phyloP scores from a whole-genome alignment of 2,797 vertebrate species.

The Synaphobranchus kaupii region DNA sequence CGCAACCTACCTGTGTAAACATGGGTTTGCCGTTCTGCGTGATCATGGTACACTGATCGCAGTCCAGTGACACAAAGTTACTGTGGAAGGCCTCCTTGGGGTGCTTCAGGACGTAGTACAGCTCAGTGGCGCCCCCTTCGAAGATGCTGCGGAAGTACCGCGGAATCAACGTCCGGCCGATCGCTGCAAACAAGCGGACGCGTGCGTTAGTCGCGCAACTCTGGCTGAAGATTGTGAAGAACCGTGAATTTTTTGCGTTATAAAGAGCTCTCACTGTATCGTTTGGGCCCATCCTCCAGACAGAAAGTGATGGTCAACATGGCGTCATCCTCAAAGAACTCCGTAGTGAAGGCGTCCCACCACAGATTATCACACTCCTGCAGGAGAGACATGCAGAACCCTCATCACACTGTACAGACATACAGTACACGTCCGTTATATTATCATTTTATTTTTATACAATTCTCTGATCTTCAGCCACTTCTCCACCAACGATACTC shows the following conservation, averaged over 20 bases:
- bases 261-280: conserved; percentile 86
- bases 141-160: conserved; percentile 99
- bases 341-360: conserved; percentile 99
- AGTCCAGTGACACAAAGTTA: conserved; percentile 96
- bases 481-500: not conserved
- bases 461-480: not conserved
- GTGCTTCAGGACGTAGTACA: conserved; percentile 96
- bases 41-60: conserved; percentile 98
- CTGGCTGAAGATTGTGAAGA: not conserved
- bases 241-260: not conserved
- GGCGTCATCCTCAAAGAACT: conserved; percentile 98
- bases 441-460: too few species aligned
- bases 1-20: conserved; percentile 97
- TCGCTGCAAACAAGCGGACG: conserved; percentile 71
- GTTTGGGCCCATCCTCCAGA: conserved; percentile 98
- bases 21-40: conserved; percentile 98
- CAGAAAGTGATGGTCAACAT: conserved; percentile 99
- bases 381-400: conserved; percentile 3
- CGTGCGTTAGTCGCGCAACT: not conserved
- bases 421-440: not conserved
- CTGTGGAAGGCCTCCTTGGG: conserved; percentile 99
- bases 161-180: conserved; percentile 97
- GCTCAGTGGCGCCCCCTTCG: conserved; percentile 95
- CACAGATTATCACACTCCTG: conserved; percentile 99
- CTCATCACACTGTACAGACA: not conserved